A percentile compares a stretch with the other conserved stretches of the same genome.
phyloP scores from a whole-genome alignment of 37 sponge, comb jelly and placozoan genomes.

The Eunapius fragilis region DNA sequence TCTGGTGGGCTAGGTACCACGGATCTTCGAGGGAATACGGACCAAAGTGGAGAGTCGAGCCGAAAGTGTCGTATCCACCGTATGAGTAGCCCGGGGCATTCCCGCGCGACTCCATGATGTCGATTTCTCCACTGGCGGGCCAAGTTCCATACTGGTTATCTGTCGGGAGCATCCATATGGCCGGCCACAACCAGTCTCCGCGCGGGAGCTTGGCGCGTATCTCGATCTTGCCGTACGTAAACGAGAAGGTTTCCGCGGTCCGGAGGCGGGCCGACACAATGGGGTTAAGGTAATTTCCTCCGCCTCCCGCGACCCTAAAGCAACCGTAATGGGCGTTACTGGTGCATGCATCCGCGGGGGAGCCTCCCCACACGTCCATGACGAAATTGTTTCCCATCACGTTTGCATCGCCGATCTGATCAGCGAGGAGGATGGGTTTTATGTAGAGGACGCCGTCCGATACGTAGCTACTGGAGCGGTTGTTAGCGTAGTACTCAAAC shows the following conservation, averaged over 20 bases:
- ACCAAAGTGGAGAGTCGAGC: constrained; percentile 80
- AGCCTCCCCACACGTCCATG: constrained; percentile 78
- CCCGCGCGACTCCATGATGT: constrained; percentile 86
- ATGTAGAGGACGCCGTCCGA: constrained; percentile 69
- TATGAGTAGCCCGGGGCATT: constrained; percentile 67
- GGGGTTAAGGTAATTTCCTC: constrained; percentile 83
- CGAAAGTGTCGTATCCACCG: constrained; percentile 74
- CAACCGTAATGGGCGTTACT: constrained; percentile 68
- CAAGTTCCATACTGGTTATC: constrained; percentile 74
- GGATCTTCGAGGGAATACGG: constrained; percentile 30
- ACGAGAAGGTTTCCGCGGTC: constrained; percentile 68
- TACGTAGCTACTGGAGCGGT: constrained; percentile 81
- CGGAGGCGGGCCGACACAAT: constrained; percentile 68
- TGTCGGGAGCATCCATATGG: constrained; percentile 77
- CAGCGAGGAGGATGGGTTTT: constrained; percentile 64
- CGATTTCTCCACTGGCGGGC: constrained; percentile 90
- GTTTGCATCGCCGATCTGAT: constrained; percentile 67
- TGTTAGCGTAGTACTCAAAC: constrained; percentile 73
- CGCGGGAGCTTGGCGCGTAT: constrained; percentile 71
- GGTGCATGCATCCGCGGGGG: constrained; percentile 75
- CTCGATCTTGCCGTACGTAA: constrained; percentile 77
- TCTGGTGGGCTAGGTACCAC: constrained; percentile 34
- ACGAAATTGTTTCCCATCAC: constrained; percentile 46
- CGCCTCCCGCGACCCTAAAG: constrained; percentile 43
- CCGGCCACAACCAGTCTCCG: constrained; percentile 89